Evolutionary conservation across 2,888 invertebrate genomes (phyloP).

Genomic region (Thumatha senex): DNA sequence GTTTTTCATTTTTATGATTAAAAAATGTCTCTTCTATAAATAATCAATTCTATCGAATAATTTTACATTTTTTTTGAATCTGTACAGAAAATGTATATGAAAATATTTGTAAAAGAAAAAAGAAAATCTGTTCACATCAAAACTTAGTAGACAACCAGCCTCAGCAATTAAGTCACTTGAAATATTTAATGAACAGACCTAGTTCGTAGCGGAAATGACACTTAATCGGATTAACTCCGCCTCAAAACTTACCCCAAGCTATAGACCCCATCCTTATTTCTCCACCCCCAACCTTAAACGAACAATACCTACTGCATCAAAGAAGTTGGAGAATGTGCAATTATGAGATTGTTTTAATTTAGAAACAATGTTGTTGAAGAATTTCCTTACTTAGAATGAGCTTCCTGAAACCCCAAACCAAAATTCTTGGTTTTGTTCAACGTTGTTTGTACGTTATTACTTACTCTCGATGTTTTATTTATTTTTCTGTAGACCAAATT

Average conservation of each 20-base stretch:
- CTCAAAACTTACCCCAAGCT: constrained; percentile 70
- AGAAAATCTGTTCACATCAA: constrained; percentile 59
- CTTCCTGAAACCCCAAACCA: constrained; percentile 72
- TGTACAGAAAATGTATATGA: constrained; percentile 4
- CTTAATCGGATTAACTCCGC: constrained; percentile 80
- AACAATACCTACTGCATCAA: constrained; percentile 74
- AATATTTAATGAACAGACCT: constrained; percentile 82
- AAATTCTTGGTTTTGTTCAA: constrained; percentile 77
- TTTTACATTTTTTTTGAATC: too few species aligned
- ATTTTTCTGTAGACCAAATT: constrained; percentile 50
- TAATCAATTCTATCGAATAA: too few species aligned
- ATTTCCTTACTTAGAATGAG: constrained; percentile 73
- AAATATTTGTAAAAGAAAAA: constrained; percentile 36
- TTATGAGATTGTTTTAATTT: constrained; percentile 84
- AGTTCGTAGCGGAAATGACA: constrained; percentile 80
- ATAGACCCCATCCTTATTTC: constrained; percentile 37
- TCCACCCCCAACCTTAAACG: constrained; percentile 29
- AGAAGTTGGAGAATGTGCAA: constrained; percentile 81
- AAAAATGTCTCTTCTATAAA: too few species aligned
- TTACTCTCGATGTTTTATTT: constrained; percentile 58
- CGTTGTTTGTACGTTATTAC: constrained; percentile 77
- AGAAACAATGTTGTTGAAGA: constrained; percentile 81
- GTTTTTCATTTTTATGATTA: too few species aligned
- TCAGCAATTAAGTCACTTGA: constrained; percentile 77
- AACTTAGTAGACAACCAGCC: constrained; percentile 66